phyloP scores from a whole-genome alignment of 2,797 vertebrate species.

The Gymnocypris eckloni region DNA sequence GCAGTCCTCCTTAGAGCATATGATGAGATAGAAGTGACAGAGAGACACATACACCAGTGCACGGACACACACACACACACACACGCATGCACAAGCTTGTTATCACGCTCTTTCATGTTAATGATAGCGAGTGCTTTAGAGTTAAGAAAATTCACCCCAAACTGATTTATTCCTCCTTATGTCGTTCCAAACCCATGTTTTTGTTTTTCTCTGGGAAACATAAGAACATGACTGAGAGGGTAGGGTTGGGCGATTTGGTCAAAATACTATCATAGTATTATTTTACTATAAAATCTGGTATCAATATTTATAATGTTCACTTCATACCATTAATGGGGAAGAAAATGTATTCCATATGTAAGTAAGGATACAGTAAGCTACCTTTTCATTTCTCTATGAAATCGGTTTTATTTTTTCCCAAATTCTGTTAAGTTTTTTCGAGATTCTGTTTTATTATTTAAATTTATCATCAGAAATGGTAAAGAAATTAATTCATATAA shows the following conservation, averaged over 20 bases:
- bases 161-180: not conserved
- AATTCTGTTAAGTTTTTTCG: too few species aligned
- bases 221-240: not conserved
- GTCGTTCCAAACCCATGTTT: not conserved
- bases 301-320: too few species aligned
- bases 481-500: not conserved
- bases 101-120: not conserved
- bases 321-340: too few species aligned
- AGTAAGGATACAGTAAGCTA: too few species aligned
- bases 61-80: not conserved
- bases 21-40: slow-evolving; percentile 6
- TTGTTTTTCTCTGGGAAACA: not conserved
- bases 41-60: not conserved
- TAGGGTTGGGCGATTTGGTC: not conserved
- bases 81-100: not conserved
- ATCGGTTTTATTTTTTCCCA: too few species aligned
- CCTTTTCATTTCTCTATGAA: too few species aligned
- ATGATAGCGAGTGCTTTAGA: not conserved
- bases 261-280: too few species aligned
- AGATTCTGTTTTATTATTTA: too few species aligned
- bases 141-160: not conserved
- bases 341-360: too few species aligned
- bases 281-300: too few species aligned
- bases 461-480: not conserved
- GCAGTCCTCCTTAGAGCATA: not conserved